These are phyloP conservation scores for Proteles cristata DNA, from an alignment of 2,113 vertebrate species.

Conservation along the genomic window DNA sequence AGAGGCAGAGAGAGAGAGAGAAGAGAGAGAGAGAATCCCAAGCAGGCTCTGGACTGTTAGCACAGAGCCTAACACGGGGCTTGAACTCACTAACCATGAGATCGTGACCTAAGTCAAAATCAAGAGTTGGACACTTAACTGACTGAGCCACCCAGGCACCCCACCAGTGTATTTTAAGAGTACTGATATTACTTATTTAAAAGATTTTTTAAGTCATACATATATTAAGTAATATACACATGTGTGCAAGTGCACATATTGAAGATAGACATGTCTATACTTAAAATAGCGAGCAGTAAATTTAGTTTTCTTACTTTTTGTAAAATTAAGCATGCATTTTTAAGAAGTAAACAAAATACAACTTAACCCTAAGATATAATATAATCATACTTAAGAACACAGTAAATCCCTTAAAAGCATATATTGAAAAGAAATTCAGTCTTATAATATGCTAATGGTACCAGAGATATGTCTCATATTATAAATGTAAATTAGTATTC, in stretches of 20 bases:
- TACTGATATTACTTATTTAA: background rate
- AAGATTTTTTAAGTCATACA: background rate
- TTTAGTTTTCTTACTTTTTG: background rate
- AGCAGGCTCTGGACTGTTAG: too few species aligned
- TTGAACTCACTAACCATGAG: too few species aligned
- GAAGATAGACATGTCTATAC: background rate
- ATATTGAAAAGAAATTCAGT: background rate
- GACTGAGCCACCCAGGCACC: too few species aligned
- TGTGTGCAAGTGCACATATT: background rate
- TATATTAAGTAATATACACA: background rate
- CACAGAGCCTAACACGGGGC: too few species aligned
- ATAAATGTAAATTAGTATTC: slow-evolving; percentile 21
- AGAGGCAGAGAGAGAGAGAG: too few species aligned
- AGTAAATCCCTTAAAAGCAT: background rate
- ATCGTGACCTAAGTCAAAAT: too few species aligned
- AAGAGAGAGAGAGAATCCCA: too few species aligned
- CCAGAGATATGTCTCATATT: background rate
- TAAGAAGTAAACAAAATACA: background rate
- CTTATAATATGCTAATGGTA: slow-evolving; percentile 1
- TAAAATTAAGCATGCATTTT: background rate
- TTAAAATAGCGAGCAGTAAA: background rate
- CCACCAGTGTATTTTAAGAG: background rate
- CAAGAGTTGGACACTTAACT: too few species aligned
- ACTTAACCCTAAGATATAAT: background rate
- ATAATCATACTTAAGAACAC: background rate